A percentile compares a stretch with the other conserved stretches of the same genome.
Conservation (phyloP, 1,140 invertebrate genomes). For the Holcopasites calliopsidis region DNA sequence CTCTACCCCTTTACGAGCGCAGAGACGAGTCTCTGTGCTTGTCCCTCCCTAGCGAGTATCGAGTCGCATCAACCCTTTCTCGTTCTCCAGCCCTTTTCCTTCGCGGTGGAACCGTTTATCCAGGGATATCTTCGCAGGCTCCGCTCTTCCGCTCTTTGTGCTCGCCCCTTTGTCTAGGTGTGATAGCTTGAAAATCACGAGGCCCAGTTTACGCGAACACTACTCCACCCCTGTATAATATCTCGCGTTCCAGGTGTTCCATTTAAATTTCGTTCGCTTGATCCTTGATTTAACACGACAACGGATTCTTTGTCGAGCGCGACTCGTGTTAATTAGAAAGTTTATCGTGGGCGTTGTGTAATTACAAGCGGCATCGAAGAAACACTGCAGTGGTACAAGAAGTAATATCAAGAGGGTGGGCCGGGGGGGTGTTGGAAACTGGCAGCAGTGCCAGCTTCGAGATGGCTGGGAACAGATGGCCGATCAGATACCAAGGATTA, state of each 20-base stretch:
- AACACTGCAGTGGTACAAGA: conserved; percentile 21
- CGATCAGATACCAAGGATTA: conserved; percentile 80
- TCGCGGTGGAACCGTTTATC: conserved; percentile 48
- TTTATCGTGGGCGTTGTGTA: conserved; percentile 19
- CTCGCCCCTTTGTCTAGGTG: conserved; percentile 1
- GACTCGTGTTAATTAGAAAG: conserved; percentile 25
- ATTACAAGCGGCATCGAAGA: conserved; percentile 27
- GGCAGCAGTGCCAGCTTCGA: conserved; percentile 60
- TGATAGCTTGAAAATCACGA: conserved; percentile 31
- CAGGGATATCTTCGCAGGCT: conserved; percentile 50
- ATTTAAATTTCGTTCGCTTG: no score
- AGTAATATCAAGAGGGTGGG: conserved; percentile 39
- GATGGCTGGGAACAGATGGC: conserved; percentile 78
- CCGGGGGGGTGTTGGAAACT: background rate
- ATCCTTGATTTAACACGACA: background rate
- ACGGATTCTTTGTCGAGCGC: background rate
- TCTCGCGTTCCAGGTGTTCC: background rate
- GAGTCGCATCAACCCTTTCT: conserved; percentile 46
- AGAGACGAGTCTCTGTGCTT: conserved; percentile 12
- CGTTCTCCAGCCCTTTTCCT: background rate
- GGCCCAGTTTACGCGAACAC: background rate
- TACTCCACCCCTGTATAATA: background rate
- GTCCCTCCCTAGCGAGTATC: background rate
- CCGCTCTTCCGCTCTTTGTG: conserved; percentile 32
- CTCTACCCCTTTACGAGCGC: conserved; percentile 21